phyloP scores from a whole-genome alignment of 2,113 vertebrate species.

The Sander lucioperca region DNA sequence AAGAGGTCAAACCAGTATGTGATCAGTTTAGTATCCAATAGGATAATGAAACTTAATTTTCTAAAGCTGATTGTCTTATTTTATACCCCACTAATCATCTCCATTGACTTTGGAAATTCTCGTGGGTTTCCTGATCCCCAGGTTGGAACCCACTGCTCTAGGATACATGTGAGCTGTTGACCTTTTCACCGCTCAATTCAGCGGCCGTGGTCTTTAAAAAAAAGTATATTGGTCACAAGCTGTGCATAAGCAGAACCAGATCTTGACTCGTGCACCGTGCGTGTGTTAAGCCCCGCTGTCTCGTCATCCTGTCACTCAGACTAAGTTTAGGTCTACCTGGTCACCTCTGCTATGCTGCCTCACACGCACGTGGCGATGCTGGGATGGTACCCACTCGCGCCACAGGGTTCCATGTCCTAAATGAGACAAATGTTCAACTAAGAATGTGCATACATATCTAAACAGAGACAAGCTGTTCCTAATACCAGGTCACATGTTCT shows the following conservation, averaged over 20 bases:
- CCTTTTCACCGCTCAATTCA: neutral
- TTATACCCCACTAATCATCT: neutral
- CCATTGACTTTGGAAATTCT: neutral
- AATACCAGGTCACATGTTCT: neutral
- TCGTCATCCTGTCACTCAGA: slow-evolving; percentile 30
- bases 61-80: neutral
- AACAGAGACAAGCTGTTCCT: slow-evolving; percentile 19
- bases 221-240: neutral
- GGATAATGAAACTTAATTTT: neutral
- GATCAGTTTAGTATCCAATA: no score
- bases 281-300: neutral
- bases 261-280: neutral
- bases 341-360: slow-evolving; percentile 12
- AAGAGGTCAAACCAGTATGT: neutral
- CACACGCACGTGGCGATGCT: slow-evolving; percentile 2
- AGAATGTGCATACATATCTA: neutral
- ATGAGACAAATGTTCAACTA: neutral
- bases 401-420: neutral
- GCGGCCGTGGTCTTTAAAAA: neutral
- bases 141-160: neutral
- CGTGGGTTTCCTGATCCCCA: no score
- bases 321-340: slow-evolving; percentile 53
- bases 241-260: slow-evolving; percentile 28
- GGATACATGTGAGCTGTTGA: neutral
- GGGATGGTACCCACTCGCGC: no score